Evolutionary conservation across 2,888 invertebrate species (phyloP).

Genomic region (Drosophila nr. perissopoda): DNA sequence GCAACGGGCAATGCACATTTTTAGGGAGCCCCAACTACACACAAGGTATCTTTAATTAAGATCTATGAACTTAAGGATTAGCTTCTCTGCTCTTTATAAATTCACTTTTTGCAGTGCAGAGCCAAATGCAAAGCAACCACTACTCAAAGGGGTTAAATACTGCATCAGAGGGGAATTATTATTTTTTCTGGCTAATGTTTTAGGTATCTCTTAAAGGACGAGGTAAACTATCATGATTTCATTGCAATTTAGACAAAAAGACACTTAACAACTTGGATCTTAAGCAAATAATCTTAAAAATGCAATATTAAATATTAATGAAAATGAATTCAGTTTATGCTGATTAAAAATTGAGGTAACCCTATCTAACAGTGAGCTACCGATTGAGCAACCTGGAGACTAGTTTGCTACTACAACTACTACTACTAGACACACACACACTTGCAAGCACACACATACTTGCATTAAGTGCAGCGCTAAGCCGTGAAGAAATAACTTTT

Average conservation of each 20-base stretch:
- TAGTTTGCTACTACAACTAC: constrained; percentile 36
- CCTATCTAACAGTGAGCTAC: constrained; percentile 14
- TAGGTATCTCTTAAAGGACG: fast-evolving
- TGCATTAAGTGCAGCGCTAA: constrained; percentile 66
- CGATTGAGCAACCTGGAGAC: constrained; percentile 53
- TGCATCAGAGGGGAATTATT: neutral
- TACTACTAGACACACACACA: constrained; percentile 12
- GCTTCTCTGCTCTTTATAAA: constrained; percentile 6
- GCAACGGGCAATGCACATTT: constrained; percentile 6
- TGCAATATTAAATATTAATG: neutral
- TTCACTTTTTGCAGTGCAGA: constrained; percentile 3
- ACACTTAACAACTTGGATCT: neutral
- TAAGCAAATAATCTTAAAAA: neutral
- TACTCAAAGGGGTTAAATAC: neutral
- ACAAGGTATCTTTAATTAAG: constrained; percentile 24
- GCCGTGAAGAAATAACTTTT: constrained; percentile 77
- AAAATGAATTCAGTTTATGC: neutral
- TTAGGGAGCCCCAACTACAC: neutral
- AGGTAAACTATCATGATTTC: neutral
- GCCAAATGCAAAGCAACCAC: neutral
- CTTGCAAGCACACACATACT: constrained; percentile 17
- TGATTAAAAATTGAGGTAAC: neutral
- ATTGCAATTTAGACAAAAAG: neutral
- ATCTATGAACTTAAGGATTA: constrained; percentile 21
- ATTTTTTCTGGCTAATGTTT: neutral